Conservation (phyloP, 2,888 invertebrate species). For the Bedellia somnulentella region DNA sequence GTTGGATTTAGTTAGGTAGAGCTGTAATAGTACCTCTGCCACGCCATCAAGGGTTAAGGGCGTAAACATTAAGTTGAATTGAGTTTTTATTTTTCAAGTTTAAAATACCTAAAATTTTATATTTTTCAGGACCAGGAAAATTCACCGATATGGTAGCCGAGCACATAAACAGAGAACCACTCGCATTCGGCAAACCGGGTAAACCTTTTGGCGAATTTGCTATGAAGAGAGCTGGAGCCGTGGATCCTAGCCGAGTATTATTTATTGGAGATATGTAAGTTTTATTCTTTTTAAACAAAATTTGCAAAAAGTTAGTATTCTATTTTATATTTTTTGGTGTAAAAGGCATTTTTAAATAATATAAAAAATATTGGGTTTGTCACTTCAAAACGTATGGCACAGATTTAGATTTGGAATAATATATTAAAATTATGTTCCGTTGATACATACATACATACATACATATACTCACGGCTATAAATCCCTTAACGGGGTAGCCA, state of each 20-base stretch:
- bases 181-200: constrained; percentile 52
- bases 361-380: background rate
- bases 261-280: constrained; percentile 84
- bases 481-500: too few relatives aligned
- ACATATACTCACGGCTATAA: too few relatives aligned
- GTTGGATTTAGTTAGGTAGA: too few relatives aligned
- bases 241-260: constrained; percentile 66
- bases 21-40: too few relatives aligned
- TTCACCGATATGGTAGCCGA: constrained; percentile 38
- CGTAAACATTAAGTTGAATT: too few relatives aligned
- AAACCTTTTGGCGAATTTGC: constrained; percentile 42
- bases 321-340: background rate
- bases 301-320: background rate
- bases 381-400: background rate
- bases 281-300: background rate
- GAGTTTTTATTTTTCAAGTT: too few relatives aligned
- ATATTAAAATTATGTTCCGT: background rate
- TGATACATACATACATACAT: too few relatives aligned
- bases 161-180: constrained; percentile 32
- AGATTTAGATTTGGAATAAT: background rate
- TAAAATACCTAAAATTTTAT: too few relatives aligned
- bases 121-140: constrained; percentile 37
- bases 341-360: background rate
- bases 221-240: constrained; percentile 58
- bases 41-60: too few relatives aligned